phyloP scores from a whole-genome alignment of 2,797 vertebrate genomes.

The Apodemus agrarius region DNA sequence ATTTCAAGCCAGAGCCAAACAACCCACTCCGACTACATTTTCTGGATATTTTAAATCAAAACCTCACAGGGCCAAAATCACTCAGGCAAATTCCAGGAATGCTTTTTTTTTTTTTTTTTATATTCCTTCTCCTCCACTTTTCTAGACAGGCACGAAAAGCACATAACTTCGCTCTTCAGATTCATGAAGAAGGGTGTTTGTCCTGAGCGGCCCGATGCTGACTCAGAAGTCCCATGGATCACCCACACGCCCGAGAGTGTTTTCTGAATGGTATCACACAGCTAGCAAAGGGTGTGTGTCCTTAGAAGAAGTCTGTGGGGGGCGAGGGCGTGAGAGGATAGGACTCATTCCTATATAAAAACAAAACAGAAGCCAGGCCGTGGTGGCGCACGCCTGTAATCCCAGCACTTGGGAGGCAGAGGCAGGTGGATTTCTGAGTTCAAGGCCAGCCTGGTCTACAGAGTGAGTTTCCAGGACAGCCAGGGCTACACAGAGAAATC shows the following conservation, averaged over 20 bases:
- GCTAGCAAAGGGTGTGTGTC: neutral
- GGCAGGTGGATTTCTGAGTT: too few relatives aligned
- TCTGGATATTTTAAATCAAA: constrained; percentile 48
- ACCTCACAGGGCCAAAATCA: neutral
- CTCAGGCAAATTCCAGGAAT: neutral
- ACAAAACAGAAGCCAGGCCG: too few relatives aligned
- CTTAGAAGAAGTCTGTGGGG: neutral
- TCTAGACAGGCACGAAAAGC: neutral
- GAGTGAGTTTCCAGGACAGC: too few relatives aligned
- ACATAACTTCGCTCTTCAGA: neutral
- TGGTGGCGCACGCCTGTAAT: too few relatives aligned
- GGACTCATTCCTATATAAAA: neutral
- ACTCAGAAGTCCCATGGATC: neutral
- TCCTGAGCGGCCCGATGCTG: neutral
- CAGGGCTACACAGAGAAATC: too few relatives aligned
- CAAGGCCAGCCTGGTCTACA: too few relatives aligned
- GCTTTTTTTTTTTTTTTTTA: neutral
- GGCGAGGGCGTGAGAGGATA: fast-evolving
- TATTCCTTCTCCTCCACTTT: neutral
- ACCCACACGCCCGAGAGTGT: neutral
- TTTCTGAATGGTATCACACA: neutral
- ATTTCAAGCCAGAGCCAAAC: constrained; percentile 16
- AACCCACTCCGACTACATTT: constrained; percentile 29
- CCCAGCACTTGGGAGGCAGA: too few relatives aligned
- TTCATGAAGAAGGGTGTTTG: neutral